These are phyloP conservation scores for Dryoscopus gambensis DNA, from an alignment of 2,113 vertebrate species.

Conservation along the genomic window DNA sequence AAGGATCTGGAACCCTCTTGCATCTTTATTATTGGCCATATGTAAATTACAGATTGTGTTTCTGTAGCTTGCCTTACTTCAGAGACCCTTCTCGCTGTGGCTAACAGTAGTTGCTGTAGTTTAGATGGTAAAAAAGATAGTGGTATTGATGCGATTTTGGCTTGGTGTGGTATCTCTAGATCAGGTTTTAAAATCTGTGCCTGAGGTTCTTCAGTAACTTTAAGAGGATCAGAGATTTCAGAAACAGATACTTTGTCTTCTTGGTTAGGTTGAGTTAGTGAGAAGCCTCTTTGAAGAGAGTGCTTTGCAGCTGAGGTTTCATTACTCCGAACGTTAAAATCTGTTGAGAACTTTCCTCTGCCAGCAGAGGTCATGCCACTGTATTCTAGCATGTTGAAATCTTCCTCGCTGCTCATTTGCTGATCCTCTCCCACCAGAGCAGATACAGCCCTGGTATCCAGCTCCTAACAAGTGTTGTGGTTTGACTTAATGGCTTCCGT, in stretches of 20 bases:
- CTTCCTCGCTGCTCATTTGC: background rate
- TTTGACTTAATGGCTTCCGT: background rate
- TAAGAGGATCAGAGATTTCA: background rate
- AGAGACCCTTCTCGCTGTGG: background rate
- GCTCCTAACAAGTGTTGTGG: background rate
- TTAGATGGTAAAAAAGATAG: background rate
- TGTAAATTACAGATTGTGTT: background rate
- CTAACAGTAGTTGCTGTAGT: background rate
- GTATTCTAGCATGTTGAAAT: background rate
- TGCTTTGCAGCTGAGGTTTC: background rate
- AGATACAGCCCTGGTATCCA: background rate
- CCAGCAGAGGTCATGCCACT: background rate
- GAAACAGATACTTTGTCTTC: background rate
- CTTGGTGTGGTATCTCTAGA: conserved; percentile 34
- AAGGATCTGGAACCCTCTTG: background rate
- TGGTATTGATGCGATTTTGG: background rate
- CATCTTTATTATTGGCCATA: conserved; percentile 20
- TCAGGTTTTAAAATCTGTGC: background rate
- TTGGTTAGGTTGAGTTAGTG: background rate
- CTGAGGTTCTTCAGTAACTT: background rate
- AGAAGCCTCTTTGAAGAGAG: background rate
- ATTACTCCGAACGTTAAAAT: background rate
- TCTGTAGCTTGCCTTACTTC: background rate
- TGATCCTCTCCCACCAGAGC: background rate
- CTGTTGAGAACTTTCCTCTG: background rate